Conservation (phyloP, 2,797 vertebrate genomes). For the Eulemur albifrons region DNA sequence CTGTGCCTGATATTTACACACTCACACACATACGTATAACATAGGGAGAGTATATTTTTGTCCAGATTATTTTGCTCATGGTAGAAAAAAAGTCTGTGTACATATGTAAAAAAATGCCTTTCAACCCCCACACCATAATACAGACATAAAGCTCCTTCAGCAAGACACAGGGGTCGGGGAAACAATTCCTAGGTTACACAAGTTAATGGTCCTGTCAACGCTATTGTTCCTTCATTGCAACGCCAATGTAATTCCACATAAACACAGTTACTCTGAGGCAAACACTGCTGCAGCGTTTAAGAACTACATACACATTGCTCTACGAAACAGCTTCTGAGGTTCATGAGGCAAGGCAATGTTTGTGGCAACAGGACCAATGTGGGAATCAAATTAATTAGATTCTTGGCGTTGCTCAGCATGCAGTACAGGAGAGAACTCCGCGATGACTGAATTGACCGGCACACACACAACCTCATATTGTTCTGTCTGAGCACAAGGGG, state of each 20-base stretch:
- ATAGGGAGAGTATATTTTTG: background rate
- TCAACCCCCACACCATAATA: background rate
- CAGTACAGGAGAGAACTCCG: background rate
- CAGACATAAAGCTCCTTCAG: conserved; percentile 15
- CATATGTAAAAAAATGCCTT: background rate
- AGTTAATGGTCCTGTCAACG: conserved; percentile 13
- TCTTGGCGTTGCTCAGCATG: background rate
- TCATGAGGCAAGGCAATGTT: conserved; percentile 37
- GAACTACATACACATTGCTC: background rate
- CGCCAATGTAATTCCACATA: background rate
- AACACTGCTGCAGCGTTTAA: background rate
- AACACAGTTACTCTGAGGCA: conserved; percentile 26
- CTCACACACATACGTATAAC: background rate
- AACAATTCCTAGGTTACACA: background rate
- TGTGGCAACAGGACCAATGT: background rate
- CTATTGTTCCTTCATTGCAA: background rate
- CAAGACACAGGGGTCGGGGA: background rate
- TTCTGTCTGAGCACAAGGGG: background rate
- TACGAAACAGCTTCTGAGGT: conserved; percentile 14
- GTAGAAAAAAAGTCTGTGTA: background rate
- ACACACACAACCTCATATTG: background rate
- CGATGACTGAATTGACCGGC: background rate
- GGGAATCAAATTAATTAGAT: conserved; percentile 16
- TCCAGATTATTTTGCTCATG: background rate
- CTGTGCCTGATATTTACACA: background rate